Conservation (phyloP, 2,113 vertebrate species). For the Oceanodroma tethys region DNA sequence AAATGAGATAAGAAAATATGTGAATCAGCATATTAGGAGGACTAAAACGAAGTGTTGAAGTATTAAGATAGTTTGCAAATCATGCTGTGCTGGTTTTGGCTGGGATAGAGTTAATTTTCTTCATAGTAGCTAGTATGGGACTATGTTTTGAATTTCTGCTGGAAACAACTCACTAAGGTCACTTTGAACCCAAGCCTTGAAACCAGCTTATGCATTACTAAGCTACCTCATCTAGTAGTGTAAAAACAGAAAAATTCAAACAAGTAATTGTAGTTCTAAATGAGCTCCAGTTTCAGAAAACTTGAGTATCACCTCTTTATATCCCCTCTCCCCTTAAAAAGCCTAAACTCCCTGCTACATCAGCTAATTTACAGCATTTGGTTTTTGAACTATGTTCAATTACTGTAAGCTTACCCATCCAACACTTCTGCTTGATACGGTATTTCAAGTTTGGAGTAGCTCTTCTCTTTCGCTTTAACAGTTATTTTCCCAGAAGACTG, state of each 20-base stretch:
- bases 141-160: too few relatives aligned
- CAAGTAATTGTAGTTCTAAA: neutral
- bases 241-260: neutral
- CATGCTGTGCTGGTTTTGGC: too few relatives aligned
- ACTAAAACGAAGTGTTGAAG: neutral
- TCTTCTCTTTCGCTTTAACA: slow-evolving; percentile 98
- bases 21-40: neutral
- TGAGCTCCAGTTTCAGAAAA: neutral
- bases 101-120: too few relatives aligned
- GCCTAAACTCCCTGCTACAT: neutral
- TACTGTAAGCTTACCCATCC: slow-evolving; percentile 86
- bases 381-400: neutral
- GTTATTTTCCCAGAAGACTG: slow-evolving; percentile 98
- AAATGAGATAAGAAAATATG: neutral
- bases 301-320: neutral
- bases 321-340: neutral
- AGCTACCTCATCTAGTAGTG: neutral
- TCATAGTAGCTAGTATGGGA: too few relatives aligned
- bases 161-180: neutral
- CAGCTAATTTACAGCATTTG: neutral
- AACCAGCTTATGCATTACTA: neutral
- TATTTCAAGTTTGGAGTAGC: slow-evolving; percentile 98
- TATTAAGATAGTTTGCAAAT: neutral
- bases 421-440: slow-evolving; percentile 97
- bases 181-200: neutral